phyloP scores from a whole-genome alignment of 2,888 invertebrate species.

The Drosophila demipolita region DNA sequence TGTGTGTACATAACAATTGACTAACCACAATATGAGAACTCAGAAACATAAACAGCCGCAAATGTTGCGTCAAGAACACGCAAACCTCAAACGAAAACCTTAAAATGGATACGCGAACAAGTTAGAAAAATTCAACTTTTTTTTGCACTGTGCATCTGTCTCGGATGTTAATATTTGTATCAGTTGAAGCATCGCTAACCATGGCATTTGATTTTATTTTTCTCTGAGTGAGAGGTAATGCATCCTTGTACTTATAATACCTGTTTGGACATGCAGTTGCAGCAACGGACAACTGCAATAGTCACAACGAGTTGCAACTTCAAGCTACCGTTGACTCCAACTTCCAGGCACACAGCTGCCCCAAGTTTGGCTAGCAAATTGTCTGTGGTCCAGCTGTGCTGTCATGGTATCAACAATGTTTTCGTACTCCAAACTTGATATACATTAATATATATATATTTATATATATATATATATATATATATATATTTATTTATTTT shows the following conservation, averaged over 20 bases:
- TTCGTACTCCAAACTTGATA: background rate
- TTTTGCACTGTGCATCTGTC: background rate
- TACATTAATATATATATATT: background rate
- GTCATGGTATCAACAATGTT: slow-evolving; percentile 5
- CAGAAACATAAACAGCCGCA: slow-evolving; percentile 76
- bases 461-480: too few relatives aligned
- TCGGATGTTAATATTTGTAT: background rate
- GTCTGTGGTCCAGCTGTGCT: slow-evolving; percentile 6
- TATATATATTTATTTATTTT: background rate
- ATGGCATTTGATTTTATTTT: background rate
- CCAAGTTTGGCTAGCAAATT: background rate
- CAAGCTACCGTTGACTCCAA: background rate
- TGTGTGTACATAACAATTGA: slow-evolving; percentile 68
- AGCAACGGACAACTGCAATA: slow-evolving; percentile 8
- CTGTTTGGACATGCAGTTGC: background rate
- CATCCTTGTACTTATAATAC: background rate
- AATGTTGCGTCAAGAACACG: slow-evolving; percentile 77
- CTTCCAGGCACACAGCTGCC: background rate
- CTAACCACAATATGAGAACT: slow-evolving; percentile 73
- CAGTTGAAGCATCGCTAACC: background rate
- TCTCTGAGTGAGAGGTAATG: background rate
- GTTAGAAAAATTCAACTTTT: slow-evolving; percentile 1
- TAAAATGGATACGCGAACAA: slow-evolving; percentile 6
- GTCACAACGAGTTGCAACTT: background rate
- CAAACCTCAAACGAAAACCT: slow-evolving; percentile 33